A percentile compares a stretch with the other conserved stretches of the same genome.
Evolutionary conservation across 2,113 vertebrate species (phyloP).

Genomic region (Pseudorhombus dupliciocellatus): DNA sequence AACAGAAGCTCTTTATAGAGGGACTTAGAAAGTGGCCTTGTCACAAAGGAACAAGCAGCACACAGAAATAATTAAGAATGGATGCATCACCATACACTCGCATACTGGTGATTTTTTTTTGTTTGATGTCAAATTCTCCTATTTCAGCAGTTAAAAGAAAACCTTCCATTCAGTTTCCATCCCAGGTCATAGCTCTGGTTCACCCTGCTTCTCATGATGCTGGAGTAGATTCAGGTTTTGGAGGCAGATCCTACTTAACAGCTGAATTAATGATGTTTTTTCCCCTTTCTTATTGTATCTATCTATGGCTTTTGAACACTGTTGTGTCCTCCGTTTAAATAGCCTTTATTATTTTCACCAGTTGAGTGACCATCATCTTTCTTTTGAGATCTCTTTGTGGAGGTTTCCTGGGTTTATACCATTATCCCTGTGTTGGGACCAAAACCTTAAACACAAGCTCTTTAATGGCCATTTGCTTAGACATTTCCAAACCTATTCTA

Average conservation of each 20-base stretch:
- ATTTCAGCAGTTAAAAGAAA: neutral
- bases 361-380: too few species aligned
- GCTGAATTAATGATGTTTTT: too few species aligned
- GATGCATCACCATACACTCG: neutral
- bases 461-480: neutral
- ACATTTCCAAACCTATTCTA: neutral
- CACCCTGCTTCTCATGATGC: too few species aligned
- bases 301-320: too few species aligned
- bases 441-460: neutral
- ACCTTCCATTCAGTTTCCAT: neutral
- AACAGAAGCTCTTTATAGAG: neutral
- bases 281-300: too few species aligned
- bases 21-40: slow-evolving; percentile 3
- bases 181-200: neutral
- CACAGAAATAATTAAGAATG: neutral
- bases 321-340: too few species aligned
- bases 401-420: too few species aligned
- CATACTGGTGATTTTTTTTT: neutral
- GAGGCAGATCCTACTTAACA: too few species aligned
- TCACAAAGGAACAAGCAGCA: neutral
- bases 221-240: too few species aligned
- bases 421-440: neutral
- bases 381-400: too few species aligned
- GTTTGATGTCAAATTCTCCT: neutral
- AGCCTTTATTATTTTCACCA: too few species aligned